Percentiles rank a stretch among this genome's conserved stretches.
Evolutionary conservation across 2,888 invertebrate species (phyloP).

Genomic region (Lingula anatina): DNA sequence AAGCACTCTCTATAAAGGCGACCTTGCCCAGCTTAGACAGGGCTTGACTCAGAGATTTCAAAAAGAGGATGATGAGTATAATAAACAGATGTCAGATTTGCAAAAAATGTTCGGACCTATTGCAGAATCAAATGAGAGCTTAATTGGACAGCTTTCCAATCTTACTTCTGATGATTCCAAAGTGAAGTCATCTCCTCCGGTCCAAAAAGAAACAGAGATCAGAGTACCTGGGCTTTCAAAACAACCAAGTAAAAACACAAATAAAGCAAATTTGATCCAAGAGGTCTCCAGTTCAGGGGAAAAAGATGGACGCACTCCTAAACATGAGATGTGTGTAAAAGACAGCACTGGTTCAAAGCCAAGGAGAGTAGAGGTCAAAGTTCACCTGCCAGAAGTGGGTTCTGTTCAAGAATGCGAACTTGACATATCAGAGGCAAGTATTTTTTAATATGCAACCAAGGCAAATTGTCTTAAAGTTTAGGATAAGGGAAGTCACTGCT

Average conservation of each 20-base stretch:
- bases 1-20: conserved; percentile 25
- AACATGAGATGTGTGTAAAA: conserved; percentile 17
- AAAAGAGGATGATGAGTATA: conserved; percentile 22
- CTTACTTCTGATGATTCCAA: conserved; percentile 5
- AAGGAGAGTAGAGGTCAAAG: conserved; percentile 18
- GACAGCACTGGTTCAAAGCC: conserved; percentile 5
- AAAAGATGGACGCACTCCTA: conserved; percentile 14
- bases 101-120: conserved; percentile 35
- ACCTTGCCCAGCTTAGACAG: conserved; percentile 20
- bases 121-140: conserved; percentile 18
- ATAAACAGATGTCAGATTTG: conserved; percentile 26
- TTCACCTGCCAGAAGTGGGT: conserved; percentile 32
- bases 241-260: neutral
- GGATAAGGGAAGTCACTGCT: no score
- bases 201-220: no score
- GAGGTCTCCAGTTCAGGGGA: neutral
- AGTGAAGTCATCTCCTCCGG: neutral
- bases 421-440: conserved; percentile 39
- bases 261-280: neutral
- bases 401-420: conserved; percentile 39
- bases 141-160: conserved; percentile 29
- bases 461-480: no score
- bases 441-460: no score
- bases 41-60: conserved; percentile 21
- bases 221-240: neutral